phyloP scores from a whole-genome alignment of 2,888 invertebrate genomes.

The Patella depressa region DNA sequence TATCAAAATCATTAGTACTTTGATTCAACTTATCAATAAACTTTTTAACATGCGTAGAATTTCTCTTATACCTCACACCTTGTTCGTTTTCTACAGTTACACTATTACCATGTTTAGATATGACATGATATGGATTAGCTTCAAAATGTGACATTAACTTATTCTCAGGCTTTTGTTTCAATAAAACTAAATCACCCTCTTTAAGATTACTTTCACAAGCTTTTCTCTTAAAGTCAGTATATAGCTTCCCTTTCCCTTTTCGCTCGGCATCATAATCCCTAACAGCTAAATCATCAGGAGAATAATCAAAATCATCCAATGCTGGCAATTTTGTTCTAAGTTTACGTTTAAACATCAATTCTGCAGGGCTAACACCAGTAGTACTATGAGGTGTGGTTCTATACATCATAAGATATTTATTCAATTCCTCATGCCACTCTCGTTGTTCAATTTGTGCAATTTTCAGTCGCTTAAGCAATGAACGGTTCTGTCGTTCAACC shows the following conservation, averaged over 20 bases:
- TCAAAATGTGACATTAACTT: background rate
- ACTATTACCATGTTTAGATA: background rate
- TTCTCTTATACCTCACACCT: background rate
- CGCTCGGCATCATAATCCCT: slow-evolving; percentile 21
- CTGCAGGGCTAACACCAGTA: slow-evolving; percentile 31
- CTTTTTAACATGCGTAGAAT: background rate
- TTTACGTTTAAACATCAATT: slow-evolving; percentile 25
- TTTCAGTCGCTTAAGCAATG: too few relatives aligned
- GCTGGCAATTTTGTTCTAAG: too few relatives aligned
- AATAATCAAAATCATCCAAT: too few relatives aligned
- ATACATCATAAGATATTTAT: slow-evolving; percentile 27
- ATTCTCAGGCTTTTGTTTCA: slow-evolving; percentile 13
- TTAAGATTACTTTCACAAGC: slow-evolving; percentile 12
- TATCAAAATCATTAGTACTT: background rate
- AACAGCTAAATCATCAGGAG: background rate
- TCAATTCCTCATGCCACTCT: slow-evolving; percentile 25
- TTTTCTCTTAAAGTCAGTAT: slow-evolving; percentile 17
- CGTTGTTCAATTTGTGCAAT: slow-evolving; percentile 27
- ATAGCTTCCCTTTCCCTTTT: slow-evolving; percentile 21
- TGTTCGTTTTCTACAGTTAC: background rate
- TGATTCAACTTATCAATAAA: background rate
- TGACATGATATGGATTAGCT: background rate
- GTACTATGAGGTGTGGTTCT: slow-evolving; percentile 32
- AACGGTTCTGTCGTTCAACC: too few relatives aligned
- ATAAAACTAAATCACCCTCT: slow-evolving; percentile 21